A percentile compares a stretch with the other conserved stretches of the same genome.
Conservation (phyloP, 2,888 invertebrate genomes). For the Coenonympha arcania region DNA sequence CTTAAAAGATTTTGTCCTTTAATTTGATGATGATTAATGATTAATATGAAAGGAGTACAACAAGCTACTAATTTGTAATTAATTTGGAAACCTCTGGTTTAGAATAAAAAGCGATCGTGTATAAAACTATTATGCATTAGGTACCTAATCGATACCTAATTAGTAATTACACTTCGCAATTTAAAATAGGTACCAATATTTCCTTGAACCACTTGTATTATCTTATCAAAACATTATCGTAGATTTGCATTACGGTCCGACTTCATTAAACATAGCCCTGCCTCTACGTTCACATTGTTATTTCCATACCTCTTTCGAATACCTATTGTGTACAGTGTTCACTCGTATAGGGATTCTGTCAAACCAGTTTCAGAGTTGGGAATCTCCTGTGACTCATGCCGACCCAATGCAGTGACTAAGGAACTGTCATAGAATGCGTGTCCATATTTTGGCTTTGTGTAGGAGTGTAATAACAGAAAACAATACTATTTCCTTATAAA, state of each 20-base stretch:
- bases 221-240: slow-evolving; percentile 46
- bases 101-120: too few species aligned
- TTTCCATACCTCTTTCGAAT: neutral
- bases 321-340: too few species aligned
- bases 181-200: too few species aligned
- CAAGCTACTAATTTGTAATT: too few species aligned
- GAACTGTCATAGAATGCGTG: slow-evolving; percentile 6
- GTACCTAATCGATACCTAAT: too few species aligned
- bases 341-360: neutral
- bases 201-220: slow-evolving; percentile 55
- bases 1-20: too few species aligned
- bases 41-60: too few species aligned
- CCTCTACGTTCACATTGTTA: slow-evolving; percentile 6
- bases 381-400: slow-evolving; percentile 18
- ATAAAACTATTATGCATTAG: too few species aligned
- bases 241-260: slow-evolving; percentile 20
- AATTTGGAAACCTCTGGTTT: too few species aligned
- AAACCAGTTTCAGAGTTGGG: slow-evolving; percentile 14
- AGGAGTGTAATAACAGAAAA: neutral
- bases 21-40: too few species aligned
- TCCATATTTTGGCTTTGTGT: neutral
- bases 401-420: neutral
- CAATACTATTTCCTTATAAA: neutral
- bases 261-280: slow-evolving; percentile 16
- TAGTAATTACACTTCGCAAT: too few species aligned